These are phyloP conservation scores for Diabrotica undecimpunctata DNA, from an alignment of 1,140 invertebrate species.

Conservation along the genomic window DNA sequence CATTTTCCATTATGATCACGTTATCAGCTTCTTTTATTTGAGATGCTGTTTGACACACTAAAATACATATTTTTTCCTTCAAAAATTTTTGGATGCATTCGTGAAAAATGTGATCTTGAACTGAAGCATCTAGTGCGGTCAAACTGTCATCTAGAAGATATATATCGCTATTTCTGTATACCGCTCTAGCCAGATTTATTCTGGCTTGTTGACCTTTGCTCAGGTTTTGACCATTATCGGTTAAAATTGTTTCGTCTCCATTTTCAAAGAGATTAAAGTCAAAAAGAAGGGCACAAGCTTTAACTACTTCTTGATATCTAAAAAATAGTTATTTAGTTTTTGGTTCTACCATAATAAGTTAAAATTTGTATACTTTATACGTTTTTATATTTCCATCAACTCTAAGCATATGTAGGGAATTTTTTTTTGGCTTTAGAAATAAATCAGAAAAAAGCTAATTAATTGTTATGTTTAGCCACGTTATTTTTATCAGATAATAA, in stretches of 20 bases:
- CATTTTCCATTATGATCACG: conserved; percentile 29
- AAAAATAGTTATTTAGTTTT: conserved; percentile 24
- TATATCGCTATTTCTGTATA: conserved; percentile 75
- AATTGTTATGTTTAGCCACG: too few species aligned
- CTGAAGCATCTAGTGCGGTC: conserved; percentile 78
- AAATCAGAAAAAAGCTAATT: too few species aligned
- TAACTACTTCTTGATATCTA: conserved; percentile 24
- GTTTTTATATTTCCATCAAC: too few species aligned
- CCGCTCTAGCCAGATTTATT: conserved; percentile 79
- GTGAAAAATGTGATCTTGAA: conserved; percentile 75
- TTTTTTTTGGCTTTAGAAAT: too few species aligned
- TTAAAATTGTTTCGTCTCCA: conserved; percentile 75
- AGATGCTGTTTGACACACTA: conserved; percentile 68
- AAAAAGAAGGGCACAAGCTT: conserved; percentile 30
- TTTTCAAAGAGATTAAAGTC: conserved; percentile 34
- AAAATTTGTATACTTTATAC: too few species aligned
- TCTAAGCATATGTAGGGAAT: too few species aligned
- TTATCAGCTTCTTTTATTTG: conserved; percentile 31
- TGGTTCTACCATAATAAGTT: too few species aligned
- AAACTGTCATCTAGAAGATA: conserved; percentile 80
- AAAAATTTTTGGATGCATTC: conserved; percentile 68
- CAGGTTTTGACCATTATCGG: conserved; percentile 73
- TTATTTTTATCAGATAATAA: too few species aligned
- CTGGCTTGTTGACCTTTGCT: conserved; percentile 88
- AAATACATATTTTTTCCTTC: conserved; percentile 66